These are phyloP conservation scores for Ophion slaviceki DNA, from an alignment of 2,888 invertebrate genomes.

Conservation along the genomic window DNA sequence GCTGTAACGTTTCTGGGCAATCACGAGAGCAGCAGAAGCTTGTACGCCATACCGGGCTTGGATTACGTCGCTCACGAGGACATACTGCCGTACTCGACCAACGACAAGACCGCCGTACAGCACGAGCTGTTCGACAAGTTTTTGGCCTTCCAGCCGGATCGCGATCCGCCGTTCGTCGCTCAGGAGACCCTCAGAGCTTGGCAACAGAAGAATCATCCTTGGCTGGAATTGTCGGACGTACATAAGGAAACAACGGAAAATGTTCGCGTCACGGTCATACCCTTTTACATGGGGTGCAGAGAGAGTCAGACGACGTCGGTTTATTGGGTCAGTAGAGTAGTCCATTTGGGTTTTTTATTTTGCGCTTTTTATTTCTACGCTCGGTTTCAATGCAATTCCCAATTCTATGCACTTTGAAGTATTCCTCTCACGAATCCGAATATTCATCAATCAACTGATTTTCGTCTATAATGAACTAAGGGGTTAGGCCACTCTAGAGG, in stretches of 20 bases:
- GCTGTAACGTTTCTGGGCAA: slow-evolving; percentile 98
- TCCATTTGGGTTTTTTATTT: neutral
- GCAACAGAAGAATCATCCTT: slow-evolving; percentile 99
- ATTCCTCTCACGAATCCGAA: neutral
- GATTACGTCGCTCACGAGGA: slow-evolving; percentile 99
- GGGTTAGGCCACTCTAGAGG: too few relatives aligned
- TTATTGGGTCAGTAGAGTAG: slow-evolving; percentile 90
- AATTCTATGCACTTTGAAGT: neutral
- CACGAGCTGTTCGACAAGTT: slow-evolving; percentile 99
- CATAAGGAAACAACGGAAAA: slow-evolving; percentile 99
- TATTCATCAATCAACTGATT: neutral
- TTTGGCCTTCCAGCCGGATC: slow-evolving; percentile 91
- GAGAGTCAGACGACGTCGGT: slow-evolving; percentile 96
- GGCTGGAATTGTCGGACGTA: slow-evolving; percentile 98
- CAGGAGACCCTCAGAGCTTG: slow-evolving; percentile 96
- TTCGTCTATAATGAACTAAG: too few relatives aligned
- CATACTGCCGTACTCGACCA: slow-evolving; percentile 96
- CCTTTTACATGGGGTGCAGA: slow-evolving; percentile 98
- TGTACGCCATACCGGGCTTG: slow-evolving; percentile 98
- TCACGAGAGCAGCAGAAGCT: slow-evolving; percentile 96
- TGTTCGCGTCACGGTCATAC: slow-evolving; percentile 98
- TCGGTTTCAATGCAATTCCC: neutral
- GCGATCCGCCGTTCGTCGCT: slow-evolving; percentile 94
- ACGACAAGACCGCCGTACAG: slow-evolving; percentile 94
- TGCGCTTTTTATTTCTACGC: neutral